Evolutionary conservation across 37 sponge, comb jelly and placozoan species (phyloP).

Genomic region (Petrosia ficiformis): DNA sequence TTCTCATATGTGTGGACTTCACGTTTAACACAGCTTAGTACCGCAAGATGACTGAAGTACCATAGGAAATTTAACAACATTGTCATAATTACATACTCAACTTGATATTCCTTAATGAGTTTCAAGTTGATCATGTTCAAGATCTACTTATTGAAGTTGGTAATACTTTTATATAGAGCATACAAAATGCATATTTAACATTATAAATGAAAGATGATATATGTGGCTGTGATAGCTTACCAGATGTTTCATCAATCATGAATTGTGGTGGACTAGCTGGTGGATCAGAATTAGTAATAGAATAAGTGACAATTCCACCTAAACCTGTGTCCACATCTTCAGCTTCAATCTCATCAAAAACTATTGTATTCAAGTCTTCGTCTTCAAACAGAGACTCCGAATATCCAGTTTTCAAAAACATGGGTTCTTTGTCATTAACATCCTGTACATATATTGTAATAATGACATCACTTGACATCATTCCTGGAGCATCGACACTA

Average conservation of each 20-base stretch:
- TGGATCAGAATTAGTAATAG: slow-evolving; percentile 22
- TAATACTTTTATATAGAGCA: too few relatives aligned
- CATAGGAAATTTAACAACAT: too few relatives aligned
- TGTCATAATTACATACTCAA: too few relatives aligned
- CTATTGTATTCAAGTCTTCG: background rate
- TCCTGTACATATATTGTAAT: slow-evolving; percentile 13
- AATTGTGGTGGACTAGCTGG: background rate
- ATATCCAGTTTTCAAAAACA: slow-evolving; percentile 27
- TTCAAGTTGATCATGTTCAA: too few relatives aligned
- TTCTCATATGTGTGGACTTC: too few relatives aligned
- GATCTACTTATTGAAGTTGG: too few relatives aligned
- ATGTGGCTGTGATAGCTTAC: too few relatives aligned
- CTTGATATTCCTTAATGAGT: too few relatives aligned
- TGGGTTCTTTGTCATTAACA: slow-evolving; percentile 35
- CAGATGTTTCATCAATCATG: background rate
- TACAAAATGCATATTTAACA: too few relatives aligned
- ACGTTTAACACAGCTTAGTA: too few relatives aligned
- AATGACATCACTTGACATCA: slow-evolving; percentile 6
- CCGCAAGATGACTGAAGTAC: too few relatives aligned
- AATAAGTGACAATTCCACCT: slow-evolving; percentile 26
- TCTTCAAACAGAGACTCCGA: slow-evolving; percentile 11
- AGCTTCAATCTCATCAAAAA: slow-evolving; percentile 18
- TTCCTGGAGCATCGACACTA: slow-evolving; percentile 4
- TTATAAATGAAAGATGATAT: too few relatives aligned
- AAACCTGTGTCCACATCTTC: slow-evolving; percentile 24